phyloP scores from a whole-genome alignment of 2,797 vertebrate species.

The Poecile montanus region DNA sequence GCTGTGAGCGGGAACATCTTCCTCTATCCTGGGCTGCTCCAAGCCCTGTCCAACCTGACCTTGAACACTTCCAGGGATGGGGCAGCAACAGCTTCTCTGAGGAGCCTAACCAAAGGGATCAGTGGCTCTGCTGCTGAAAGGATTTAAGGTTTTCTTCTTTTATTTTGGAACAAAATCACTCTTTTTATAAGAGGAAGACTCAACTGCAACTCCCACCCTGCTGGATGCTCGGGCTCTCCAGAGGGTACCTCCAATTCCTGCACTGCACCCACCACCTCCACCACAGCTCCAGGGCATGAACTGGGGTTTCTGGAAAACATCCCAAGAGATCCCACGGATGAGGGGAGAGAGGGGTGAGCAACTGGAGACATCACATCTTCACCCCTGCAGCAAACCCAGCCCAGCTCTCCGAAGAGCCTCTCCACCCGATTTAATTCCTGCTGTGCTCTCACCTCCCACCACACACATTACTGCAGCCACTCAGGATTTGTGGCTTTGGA shows the following conservation, averaged over 20 bases:
- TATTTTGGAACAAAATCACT: neutral
- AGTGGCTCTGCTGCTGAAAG: neutral
- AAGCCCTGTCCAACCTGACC: neutral
- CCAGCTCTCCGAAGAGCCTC: neutral
- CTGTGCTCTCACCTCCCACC: conserved; percentile 54
- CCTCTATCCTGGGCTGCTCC: neutral
- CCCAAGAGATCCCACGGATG: accelerated
- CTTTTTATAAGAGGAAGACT: neutral
- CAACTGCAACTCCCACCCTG: neutral
- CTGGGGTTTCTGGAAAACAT: neutral
- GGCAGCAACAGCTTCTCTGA: neutral
- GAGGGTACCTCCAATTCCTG: neutral
- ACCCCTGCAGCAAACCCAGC: neutral
- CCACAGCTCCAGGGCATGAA: neutral
- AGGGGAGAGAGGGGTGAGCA: neutral
- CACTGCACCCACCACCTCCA: neutral
- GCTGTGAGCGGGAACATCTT: neutral
- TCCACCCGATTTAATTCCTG: neutral
- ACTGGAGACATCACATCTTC: neutral
- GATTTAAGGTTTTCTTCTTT: neutral
- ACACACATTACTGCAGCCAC: conserved; percentile 42
- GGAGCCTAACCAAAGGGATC: neutral
- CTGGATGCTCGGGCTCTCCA: neutral
- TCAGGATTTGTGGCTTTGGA: conserved; percentile 59
- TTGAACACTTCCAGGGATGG: neutral